Base-by-base conservation (phyloP, 2,888 invertebrate genomes). In the Sarcophaga caerulescens region DNA sequence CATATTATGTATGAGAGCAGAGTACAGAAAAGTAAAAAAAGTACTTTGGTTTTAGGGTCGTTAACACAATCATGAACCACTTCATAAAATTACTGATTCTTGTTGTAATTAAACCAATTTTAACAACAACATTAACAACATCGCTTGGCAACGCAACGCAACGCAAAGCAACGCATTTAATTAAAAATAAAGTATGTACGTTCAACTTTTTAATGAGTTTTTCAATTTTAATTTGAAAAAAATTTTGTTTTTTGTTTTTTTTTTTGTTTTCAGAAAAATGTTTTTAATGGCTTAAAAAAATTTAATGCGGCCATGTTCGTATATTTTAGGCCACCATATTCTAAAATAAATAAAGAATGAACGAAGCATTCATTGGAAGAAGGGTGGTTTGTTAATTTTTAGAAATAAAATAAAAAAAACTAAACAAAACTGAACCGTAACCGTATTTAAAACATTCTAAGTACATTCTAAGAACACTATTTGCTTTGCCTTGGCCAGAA, bases 271-370 rank as follows among this genome's bases (percentile, higher is more conserved):
- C 57, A n/a, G 12, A 4, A 23, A 65, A 71, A 65, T 59, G 60
- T 66, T 62, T 81, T 17, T 70, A 82, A 82, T 84, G 84, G 68
- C 68, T 69, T 59, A 8, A 45, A 52, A 83, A 69, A 78, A 71
- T 82, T 82, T 70, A 76, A 76, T 76, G 81, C 76, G 76, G 81
- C 76, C 81, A 81, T 81, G 21, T 81, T 81, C 23, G 19, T 69
- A 45, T 76, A 19, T 62, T 60, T 14, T 59, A 52, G 8, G 47
- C 70, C 70, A 71, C 70, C 76, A 76, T 82, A 10, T 35, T 35
- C 35, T 35, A 35, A 35, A 35, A 8, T 35, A 35, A 35, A 35
- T 82, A 65, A 19, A 65, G 19, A 57, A 71, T 63, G 69, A 57
- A 71, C 52, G 69, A 11, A 47, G 70, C 77, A 62, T 17, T 59